These are phyloP conservation scores for Cisticola juncidis DNA, from an alignment of 2,113 vertebrate genomes.

Conservation along the genomic window DNA sequence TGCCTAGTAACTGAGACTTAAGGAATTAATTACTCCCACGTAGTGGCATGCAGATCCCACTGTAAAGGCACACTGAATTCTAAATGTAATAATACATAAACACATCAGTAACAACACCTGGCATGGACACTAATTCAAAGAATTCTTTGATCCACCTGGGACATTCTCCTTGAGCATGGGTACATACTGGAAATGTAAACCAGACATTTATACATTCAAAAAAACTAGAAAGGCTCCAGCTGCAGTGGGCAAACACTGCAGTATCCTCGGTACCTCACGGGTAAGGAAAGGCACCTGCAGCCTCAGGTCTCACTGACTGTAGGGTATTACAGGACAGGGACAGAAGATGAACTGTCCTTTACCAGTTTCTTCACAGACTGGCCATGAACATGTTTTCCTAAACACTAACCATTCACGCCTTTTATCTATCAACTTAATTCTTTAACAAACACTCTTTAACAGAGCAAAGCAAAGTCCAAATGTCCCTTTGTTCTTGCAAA, in stretches of 20 bases:
- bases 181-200: background rate
- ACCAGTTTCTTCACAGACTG: background rate
- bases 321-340: background rate
- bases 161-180: background rate
- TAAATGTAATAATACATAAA: background rate
- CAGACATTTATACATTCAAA: background rate
- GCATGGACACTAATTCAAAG: background rate
- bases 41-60: background rate
- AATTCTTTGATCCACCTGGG: conserved; percentile 1
- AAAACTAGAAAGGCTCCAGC: background rate
- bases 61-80: background rate
- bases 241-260: background rate
- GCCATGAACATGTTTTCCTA: background rate
- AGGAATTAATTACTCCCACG: background rate
- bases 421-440: background rate
- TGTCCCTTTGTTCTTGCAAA: background rate
- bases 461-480: background rate
- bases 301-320: background rate
- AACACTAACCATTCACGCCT: background rate
- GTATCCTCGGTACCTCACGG: background rate
- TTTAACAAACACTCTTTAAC: background rate
- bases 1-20: background rate
- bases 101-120: background rate
- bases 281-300: background rate
- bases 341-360: background rate